These are phyloP conservation scores for Megalopta genalis DNA, from an alignment of 1,140 invertebrate genomes.

Conservation along the genomic window DNA sequence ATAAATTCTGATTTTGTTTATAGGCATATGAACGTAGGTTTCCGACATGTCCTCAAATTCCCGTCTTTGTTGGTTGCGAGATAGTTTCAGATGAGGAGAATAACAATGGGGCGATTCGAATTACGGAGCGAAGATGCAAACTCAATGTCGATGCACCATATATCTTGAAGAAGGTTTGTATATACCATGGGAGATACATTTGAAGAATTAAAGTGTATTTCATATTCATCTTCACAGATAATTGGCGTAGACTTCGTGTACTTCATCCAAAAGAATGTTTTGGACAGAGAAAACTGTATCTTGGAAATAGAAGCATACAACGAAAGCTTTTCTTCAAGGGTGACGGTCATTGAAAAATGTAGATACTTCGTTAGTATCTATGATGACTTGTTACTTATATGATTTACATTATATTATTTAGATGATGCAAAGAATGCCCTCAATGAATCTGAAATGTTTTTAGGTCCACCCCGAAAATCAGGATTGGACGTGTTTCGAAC, in stretches of 20 bases:
- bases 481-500: slow-evolving; percentile 98
- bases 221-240: slow-evolving; percentile 83
- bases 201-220: too few species aligned
- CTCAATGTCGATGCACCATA: slow-evolving; percentile 97
- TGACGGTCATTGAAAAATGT: slow-evolving; percentile 95
- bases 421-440: background rate
- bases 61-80: slow-evolving; percentile 95
- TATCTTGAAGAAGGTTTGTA: slow-evolving; percentile 93
- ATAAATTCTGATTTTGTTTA: slow-evolving; percentile 57
- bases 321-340: slow-evolving; percentile 93
- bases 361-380: slow-evolving; percentile 89
- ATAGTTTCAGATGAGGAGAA: slow-evolving; percentile 89
- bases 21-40: slow-evolving; percentile 97
- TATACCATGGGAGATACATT: background rate
- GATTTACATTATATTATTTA: too few species aligned
- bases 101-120: slow-evolving; percentile 89
- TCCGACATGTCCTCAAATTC: slow-evolving; percentile 96
- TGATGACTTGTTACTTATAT: too few species aligned
- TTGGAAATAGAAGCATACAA: slow-evolving; percentile 96
- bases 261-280: slow-evolving; percentile 95
- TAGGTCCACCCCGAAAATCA: slow-evolving; percentile 96
- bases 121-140: slow-evolving; percentile 94
- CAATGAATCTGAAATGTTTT: slow-evolving; percentile 41
- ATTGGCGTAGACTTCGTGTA: slow-evolving; percentile 96
- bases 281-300: slow-evolving; percentile 89